Evolutionary conservation across 1,140 invertebrate species (phyloP).

Genomic region (Drosophila bocqueti): DNA sequence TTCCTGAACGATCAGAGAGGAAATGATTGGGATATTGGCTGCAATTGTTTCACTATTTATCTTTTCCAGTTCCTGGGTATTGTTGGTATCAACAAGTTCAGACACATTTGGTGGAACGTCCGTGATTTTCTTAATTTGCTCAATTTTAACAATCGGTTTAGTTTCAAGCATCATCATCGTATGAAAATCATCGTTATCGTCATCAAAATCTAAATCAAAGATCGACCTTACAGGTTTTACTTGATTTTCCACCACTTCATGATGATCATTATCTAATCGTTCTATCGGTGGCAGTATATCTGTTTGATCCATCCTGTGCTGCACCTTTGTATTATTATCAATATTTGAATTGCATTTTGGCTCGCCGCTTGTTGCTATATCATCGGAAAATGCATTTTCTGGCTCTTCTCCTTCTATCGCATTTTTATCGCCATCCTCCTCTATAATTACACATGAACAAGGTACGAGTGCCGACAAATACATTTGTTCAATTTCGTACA

Average conservation of each 20-base stretch:
- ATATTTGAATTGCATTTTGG: neutral
- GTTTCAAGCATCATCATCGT: slow-evolving; percentile 65
- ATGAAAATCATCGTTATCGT: slow-evolving; percentile 72
- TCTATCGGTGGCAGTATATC: neutral
- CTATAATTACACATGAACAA: slow-evolving; percentile 72
- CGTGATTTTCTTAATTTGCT: slow-evolving; percentile 4
- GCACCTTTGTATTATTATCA: slow-evolving; percentile 1
- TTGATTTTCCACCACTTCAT: slow-evolving; percentile 15
- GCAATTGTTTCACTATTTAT: slow-evolving; percentile 6
- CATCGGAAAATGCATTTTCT: slow-evolving; percentile 4
- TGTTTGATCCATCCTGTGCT: neutral
- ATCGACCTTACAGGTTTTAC: slow-evolving; percentile 72
- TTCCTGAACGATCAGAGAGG: slow-evolving; percentile 56
- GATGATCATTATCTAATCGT: neutral
- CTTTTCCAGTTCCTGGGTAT: slow-evolving; percentile 7
- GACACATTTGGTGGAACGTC: neutral
- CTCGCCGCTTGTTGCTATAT: neutral
- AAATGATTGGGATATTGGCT: neutral
- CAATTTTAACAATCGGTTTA: slow-evolving; percentile 6
- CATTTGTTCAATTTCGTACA: slow-evolving; percentile 48
- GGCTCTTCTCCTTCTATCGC: neutral
- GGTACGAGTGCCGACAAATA: slow-evolving; percentile 63
- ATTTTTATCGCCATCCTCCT: slow-evolving; percentile 52
- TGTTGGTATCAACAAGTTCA: neutral
- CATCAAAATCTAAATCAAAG: slow-evolving; percentile 78